A percentile compares a stretch with the other conserved stretches of the same genome.
Conservation (phyloP, 2,888 invertebrate genomes). For the Diploptera punctata region DNA sequence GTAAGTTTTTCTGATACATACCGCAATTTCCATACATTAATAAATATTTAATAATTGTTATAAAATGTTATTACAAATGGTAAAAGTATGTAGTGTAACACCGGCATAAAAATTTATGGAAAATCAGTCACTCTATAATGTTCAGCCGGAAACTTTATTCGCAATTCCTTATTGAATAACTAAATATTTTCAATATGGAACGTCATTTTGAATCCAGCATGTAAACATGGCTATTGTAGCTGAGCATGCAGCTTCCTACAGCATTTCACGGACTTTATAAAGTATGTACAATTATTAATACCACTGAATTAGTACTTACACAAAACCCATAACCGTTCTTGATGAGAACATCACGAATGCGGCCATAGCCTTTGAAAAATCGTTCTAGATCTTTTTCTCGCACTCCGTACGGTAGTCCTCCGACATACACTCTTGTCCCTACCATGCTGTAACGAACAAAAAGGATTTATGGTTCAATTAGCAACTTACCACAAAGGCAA, state of each 20-base stretch:
- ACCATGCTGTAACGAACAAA: slow-evolving; percentile 59
- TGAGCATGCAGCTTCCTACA: slow-evolving; percentile 20
- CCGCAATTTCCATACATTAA: no score
- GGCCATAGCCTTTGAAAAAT: slow-evolving; percentile 81
- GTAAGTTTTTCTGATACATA: no score
- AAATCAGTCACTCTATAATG: no score
- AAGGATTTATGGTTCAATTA: slow-evolving; percentile 34
- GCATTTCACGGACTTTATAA: background rate
- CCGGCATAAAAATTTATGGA: no score
- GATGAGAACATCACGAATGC: slow-evolving; percentile 76
- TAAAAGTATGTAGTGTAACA: no score
- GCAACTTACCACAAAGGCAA: slow-evolving; percentile 93
- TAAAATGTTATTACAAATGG: no score
- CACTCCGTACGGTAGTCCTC: slow-evolving; percentile 76
- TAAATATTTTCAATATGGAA: no score
- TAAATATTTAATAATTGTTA: no score
- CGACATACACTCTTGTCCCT: slow-evolving; percentile 79
- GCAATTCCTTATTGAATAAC: no score
- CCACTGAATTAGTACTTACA: slow-evolving; percentile 54
- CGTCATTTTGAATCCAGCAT: no score
- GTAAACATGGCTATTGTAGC: background rate
- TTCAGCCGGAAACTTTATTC: no score
- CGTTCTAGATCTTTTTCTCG: slow-evolving; percentile 80
- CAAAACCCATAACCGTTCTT: slow-evolving; percentile 88
- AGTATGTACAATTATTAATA: slow-evolving; percentile 15